Evolutionary conservation across 2,888 invertebrate species (phyloP), one percentile per base, ranked within the genome.

Genomic region (Dynastes tityus): DNA sequence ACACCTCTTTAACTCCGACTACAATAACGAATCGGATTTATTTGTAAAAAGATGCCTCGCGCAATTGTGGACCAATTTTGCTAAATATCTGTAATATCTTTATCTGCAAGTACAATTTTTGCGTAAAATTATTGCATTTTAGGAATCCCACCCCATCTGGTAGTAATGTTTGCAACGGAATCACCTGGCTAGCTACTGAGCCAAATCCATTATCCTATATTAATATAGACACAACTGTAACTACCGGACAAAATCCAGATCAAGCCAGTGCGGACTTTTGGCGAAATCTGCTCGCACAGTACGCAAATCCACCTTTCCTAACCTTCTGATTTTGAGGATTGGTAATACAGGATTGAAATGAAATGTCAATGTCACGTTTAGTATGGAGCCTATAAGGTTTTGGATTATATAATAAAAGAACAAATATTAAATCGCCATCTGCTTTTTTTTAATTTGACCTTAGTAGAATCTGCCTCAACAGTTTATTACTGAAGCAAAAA

Each of bases 1-100:
- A 32, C 83, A 82, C 68, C 40, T 83, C 11, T 83, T 80, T 67
- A 89, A 87, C 85, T 90, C 16, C 80, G 82, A 27, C 83, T 27
- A 29, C 4, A 49, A 70, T 13, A 16, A 5, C n/a, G 29, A 22
- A 8, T 29, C 29, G 13, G 88, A 91, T 80, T 87, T 86, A 84
- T 82, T 81, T 37, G 88, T 90, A 77, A 89, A 90, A 45, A 80
- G 55, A 40, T 77, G 32, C 65, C 77, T 58, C 70, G 63, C 81
- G 1, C 80, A 78, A 32, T 51, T 84, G 53, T 83, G 83, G 83
- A 80, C 82, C 6, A 83, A 83, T 77, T 84, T 84, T 78, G 83
- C 83, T 11, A 82, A 81, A 80, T 80, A 27, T 63, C 80, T 82
- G 84, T 83, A 80, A 37, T 27, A 58, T 70, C 8, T n/a, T 65